Percentiles rank a stretch among this genome's conserved stretches.
Evolutionary conservation across 1,140 invertebrate species (phyloP).

Genomic region (Parasteatoda tepidariorum): DNA sequence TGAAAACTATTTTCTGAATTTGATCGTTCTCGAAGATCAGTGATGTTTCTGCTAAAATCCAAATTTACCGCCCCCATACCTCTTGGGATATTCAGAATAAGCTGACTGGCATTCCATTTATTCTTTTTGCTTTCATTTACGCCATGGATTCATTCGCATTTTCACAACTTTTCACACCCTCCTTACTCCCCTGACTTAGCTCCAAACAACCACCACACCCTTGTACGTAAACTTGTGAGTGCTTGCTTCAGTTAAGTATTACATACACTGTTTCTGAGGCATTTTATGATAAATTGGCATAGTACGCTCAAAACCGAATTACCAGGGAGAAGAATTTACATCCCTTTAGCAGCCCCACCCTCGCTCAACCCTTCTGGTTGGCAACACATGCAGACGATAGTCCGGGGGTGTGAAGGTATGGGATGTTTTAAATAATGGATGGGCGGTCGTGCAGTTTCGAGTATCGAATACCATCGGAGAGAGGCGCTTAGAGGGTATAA

Average conservation of each 20-base stretch:
- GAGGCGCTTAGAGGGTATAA: neutral
- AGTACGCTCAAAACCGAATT: conserved; percentile 29
- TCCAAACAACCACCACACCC: neutral
- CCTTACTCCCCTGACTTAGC: neutral
- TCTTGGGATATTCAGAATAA: too few species aligned
- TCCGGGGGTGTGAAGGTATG: neutral
- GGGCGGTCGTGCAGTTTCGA: conserved; percentile 11
- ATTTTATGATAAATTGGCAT: conserved; percentile 47
- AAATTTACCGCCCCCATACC: too few species aligned
- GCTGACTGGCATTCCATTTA: too few species aligned
- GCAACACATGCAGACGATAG: conserved; percentile 19
- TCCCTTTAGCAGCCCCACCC: conserved; percentile 8
- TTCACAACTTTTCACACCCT: neutral
- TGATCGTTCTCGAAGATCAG: too few species aligned
- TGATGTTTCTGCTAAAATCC: too few species aligned
- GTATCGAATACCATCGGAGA: conserved; percentile 29
- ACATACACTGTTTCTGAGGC: neutral
- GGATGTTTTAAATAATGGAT: conserved; percentile 52
- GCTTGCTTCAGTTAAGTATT: neutral
- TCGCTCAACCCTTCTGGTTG: neutral
- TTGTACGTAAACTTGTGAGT: neutral
- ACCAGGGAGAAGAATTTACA: conserved; percentile 43
- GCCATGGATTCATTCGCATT: neutral
- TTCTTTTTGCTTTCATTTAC: neutral
- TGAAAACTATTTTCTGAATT: too few species aligned